These are phyloP conservation scores for Papilio dardanus DNA, from an alignment of 1,140 invertebrate genomes.

Conservation along the genomic window DNA sequence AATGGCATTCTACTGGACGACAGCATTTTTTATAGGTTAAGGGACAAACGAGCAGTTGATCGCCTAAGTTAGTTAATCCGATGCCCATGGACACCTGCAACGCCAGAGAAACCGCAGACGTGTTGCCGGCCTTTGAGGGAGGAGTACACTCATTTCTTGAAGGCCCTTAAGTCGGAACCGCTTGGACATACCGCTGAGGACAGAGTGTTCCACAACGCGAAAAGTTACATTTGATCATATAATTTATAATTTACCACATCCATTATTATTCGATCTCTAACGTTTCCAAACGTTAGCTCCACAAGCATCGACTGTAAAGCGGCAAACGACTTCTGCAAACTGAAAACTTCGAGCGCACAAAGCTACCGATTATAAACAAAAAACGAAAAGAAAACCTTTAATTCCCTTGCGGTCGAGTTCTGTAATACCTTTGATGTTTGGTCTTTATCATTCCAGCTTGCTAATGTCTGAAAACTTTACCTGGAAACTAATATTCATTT, in stretches of 20 bases:
- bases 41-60: not conserved
- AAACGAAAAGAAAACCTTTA: constrained; percentile 64
- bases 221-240: no score
- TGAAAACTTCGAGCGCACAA: constrained; percentile 60
- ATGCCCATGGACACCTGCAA: no score
- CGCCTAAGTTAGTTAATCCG: no score
- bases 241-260: constrained; percentile 19
- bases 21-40: no score
- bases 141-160: no score
- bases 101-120: no score
- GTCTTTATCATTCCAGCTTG: constrained; percentile 51
- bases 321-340: constrained; percentile 52
- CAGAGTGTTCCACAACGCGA: no score
- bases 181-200: no score
- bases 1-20: no score
- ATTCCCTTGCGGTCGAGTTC: constrained; percentile 55
- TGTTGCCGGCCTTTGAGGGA: no score
- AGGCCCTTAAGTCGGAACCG: no score
- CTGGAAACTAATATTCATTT: constrained; percentile 4
- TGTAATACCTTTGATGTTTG: constrained; percentile 55
- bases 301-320: constrained; percentile 61
- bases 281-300: constrained; percentile 41
- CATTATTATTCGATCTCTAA: not conserved
- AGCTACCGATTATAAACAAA: constrained; percentile 67
- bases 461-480: constrained; percentile 34